These are phyloP conservation scores for Whitmania pigra DNA, from an alignment of 1,140 invertebrate species.

Conservation along the genomic window DNA sequence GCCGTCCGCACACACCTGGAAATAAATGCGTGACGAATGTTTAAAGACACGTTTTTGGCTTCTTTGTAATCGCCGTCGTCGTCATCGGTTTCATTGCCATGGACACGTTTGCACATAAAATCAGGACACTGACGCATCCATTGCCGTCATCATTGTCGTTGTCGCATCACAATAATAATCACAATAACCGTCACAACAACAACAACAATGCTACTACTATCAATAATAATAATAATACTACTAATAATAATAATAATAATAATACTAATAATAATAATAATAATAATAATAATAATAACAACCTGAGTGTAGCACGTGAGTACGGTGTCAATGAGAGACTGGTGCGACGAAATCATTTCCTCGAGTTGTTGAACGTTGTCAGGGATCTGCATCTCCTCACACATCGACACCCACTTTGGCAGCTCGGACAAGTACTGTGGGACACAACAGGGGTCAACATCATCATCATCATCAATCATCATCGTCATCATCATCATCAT, in stretches of 20 bases:
- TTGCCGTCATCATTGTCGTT: too few species aligned
- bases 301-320: slow-evolving; percentile 52
- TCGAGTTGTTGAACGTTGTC: slow-evolving; percentile 75
- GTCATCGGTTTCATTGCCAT: too few species aligned
- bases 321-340: slow-evolving; percentile 84
- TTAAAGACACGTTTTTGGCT: not conserved
- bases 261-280: not conserved
- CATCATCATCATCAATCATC: slow-evolving; percentile 7
- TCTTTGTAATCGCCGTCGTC: not conserved
- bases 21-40: not conserved
- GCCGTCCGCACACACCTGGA: slow-evolving; percentile 44
- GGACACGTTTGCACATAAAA: too few species aligned
- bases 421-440: slow-evolving; percentile 80
- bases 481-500: not conserved
- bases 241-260: too few species aligned
- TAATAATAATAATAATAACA: not conserved
- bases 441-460: slow-evolving; percentile 29
- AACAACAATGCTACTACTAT: too few species aligned
- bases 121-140: too few species aligned
- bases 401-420: slow-evolving; percentile 73
- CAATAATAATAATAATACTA: too few species aligned
- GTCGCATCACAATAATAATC: too few species aligned
- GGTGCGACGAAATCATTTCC: slow-evolving; percentile 76
- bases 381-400: slow-evolving; percentile 63
- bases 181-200: too few species aligned